Evolutionary conservation across 2,797 vertebrate genomes (phyloP).

Genomic region (Pteronotus mesoamericanus): DNA sequence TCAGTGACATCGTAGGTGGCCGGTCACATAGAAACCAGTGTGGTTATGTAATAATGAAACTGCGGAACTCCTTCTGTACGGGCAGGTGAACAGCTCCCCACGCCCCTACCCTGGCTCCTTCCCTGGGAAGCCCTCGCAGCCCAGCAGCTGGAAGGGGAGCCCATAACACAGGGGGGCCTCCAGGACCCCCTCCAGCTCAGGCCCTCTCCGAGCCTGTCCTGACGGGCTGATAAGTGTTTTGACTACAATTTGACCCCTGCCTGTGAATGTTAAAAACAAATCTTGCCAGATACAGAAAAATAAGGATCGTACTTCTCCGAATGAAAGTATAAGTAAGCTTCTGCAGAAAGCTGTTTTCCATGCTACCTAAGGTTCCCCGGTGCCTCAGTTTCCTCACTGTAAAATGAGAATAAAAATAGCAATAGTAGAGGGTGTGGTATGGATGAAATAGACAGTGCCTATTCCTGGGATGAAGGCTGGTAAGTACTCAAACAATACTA

Average conservation of each 20-base stretch:
- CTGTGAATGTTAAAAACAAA: not conserved
- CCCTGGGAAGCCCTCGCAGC: not conserved
- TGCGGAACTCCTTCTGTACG: not conserved
- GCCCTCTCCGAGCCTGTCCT: not conserved
- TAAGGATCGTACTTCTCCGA: not conserved
- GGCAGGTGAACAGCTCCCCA: not conserved
- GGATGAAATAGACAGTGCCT: not conserved
- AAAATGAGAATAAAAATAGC: not conserved
- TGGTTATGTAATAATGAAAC: not conserved
- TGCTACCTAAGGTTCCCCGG: not conserved
- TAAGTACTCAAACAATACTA: not conserved
- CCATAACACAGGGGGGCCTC: not conserved
- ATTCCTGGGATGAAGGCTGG: not conserved
- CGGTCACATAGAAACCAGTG: not conserved
- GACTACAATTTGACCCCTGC: not conserved
- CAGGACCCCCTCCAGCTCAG: not conserved
- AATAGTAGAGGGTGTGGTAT: fast-evolving
- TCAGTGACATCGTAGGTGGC: not conserved
- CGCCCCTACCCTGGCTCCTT: not conserved
- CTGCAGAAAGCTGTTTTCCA: not conserved
- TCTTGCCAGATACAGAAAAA: not conserved
- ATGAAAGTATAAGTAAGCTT: not conserved
- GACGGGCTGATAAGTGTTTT: not conserved
- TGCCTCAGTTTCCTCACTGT: not conserved
- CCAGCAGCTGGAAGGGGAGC: not conserved